These are phyloP conservation scores for Hyphantria cunea DNA, from an alignment of 1,140 invertebrate species.

Conservation along the genomic window DNA sequence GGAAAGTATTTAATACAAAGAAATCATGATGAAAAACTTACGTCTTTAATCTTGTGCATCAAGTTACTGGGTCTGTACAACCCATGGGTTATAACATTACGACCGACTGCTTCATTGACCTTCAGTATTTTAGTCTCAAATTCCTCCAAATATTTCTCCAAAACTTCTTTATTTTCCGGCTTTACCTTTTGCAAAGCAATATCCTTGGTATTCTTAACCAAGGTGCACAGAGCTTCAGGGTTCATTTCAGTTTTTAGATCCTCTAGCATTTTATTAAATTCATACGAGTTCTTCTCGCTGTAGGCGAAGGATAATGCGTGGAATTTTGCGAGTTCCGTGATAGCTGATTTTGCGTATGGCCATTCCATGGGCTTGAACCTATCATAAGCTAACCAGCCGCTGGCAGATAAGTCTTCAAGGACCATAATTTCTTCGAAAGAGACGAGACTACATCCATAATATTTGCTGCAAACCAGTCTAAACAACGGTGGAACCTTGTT, in stretches of 20 bases:
- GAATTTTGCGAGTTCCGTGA: conserved; percentile 33
- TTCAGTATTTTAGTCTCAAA: not conserved
- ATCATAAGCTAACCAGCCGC: conserved; percentile 32
- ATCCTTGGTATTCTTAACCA: not conserved
- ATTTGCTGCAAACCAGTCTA: conserved; percentile 29
- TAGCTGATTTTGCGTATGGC: conserved; percentile 34
- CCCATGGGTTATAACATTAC: conserved; percentile 44
- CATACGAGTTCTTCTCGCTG: conserved; percentile 24
- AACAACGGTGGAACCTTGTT: not conserved
- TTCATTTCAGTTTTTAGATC: conserved; percentile 16
- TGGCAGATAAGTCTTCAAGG: conserved; percentile 36
- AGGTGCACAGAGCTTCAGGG: conserved; percentile 33
- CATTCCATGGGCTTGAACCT: conserved; percentile 39
- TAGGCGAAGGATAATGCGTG: conserved; percentile 45
- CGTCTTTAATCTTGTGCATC: conserved; percentile 43
- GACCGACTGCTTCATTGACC: conserved; percentile 18
- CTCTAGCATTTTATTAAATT: conserved; percentile 21
- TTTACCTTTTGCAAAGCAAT: not conserved
- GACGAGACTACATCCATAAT: conserved; percentile 18
- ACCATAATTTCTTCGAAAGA: conserved; percentile 32
- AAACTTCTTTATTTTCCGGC: not conserved
- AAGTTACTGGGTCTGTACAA: conserved; percentile 56
- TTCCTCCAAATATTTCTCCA: not conserved
- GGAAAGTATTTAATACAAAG: no score
- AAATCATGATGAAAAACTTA: conserved; percentile 22